These are phyloP conservation scores for Anoplolepis gracilipes DNA, from an alignment of 1,140 invertebrate genomes.

Conservation along the genomic window DNA sequence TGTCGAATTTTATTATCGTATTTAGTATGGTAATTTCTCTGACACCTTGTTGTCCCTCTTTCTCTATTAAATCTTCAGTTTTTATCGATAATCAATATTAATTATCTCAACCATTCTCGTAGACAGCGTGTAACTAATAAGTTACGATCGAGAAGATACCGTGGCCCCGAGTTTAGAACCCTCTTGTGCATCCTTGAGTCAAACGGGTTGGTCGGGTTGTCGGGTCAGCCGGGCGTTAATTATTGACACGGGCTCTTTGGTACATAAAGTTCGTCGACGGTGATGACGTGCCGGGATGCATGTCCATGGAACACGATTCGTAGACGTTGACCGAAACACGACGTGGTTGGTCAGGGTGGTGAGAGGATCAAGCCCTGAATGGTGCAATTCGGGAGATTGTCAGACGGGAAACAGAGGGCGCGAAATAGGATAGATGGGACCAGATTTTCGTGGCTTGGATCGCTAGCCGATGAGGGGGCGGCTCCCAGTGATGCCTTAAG, in stretches of 20 bases:
- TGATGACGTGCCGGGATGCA: conserved; percentile 20
- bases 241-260: conserved; percentile 75
- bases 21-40: too few species aligned
- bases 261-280: conserved; percentile 47
- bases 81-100: background rate
- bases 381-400: conserved; percentile 17
- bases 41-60: too few species aligned
- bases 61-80: background rate
- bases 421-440: conserved; percentile 8
- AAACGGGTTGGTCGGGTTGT: conserved; percentile 54
- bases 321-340: conserved; percentile 63
- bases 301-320: conserved; percentile 47
- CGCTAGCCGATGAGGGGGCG: conserved; percentile 77
- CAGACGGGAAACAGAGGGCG: background rate
- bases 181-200: background rate
- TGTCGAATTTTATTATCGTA: too few species aligned
- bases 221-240: conserved; percentile 75
- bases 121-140: too few species aligned
- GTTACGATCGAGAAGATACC: background rate
- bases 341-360: conserved; percentile 3
- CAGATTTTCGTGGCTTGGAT: conserved; percentile 68
- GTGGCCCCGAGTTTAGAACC: background rate
- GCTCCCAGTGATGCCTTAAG: conserved; percentile 49
- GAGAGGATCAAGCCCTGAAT: background rate
- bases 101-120: background rate